Percentiles rank a stretch among this genome's conserved stretches.
Conservation (phyloP, 2,113 vertebrate species). For the Nycticryphes semicollaris region DNA sequence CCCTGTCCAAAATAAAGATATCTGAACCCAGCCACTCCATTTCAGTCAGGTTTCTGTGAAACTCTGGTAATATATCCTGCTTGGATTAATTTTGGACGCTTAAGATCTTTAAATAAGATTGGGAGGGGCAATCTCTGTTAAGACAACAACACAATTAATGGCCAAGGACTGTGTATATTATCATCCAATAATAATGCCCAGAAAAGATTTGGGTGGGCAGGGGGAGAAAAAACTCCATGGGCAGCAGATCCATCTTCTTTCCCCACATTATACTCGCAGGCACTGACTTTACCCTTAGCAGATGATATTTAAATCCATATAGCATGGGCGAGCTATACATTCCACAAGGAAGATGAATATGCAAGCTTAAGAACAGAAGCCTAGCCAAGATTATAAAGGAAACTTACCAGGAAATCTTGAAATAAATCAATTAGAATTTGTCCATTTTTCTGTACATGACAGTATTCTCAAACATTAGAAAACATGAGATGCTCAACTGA, state of each 20-base stretch:
- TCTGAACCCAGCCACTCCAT: not conserved
- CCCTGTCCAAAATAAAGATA: not conserved
- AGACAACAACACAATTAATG: not conserved
- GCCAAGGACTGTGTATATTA: not conserved
- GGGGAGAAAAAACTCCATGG: not conserved
- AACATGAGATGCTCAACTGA: not conserved
- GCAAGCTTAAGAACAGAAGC: not conserved
- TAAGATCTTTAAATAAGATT: not conserved
- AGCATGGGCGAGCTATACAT: accelerated
- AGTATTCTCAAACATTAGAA: not conserved
- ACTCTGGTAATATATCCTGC: not conserved
- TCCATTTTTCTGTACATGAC: not conserved
- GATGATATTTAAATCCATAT: not conserved
- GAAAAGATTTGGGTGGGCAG: not conserved
- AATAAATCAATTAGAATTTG: not conserved
- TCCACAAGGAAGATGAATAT: not conserved
- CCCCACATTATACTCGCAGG: not conserved
- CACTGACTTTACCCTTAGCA: not conserved
- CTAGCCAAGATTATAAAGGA: not conserved
- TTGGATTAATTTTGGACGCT: not conserved
- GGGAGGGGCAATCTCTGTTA: no score
- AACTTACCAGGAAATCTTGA: not conserved
- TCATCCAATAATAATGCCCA: not conserved
- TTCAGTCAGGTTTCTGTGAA: not conserved
- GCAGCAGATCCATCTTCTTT: not conserved